A percentile compares a stretch with the other conserved stretches of the same genome.
Conservation (phyloP, 2,113 vertebrate genomes). For the Microtus montanus region DNA sequence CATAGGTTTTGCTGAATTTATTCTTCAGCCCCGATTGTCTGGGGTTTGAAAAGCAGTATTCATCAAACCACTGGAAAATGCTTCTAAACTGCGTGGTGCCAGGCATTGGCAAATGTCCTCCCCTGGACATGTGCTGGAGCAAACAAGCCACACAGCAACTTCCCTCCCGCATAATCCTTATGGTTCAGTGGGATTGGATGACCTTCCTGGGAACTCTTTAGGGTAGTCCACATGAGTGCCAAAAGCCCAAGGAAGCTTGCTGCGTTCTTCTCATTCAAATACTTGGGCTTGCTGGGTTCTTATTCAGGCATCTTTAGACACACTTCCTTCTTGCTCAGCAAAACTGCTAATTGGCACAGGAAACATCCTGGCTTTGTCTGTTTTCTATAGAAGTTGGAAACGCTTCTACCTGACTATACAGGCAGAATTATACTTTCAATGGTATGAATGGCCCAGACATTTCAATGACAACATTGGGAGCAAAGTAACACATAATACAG, state of each 20-base stretch:
- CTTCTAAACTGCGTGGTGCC: slow-evolving; percentile 61
- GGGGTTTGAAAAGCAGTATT: slow-evolving; percentile 70
- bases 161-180: slow-evolving; percentile 57
- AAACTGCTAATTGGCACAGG: slow-evolving; percentile 84
- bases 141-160: slow-evolving; percentile 56
- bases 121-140: slow-evolving; percentile 61
- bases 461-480: slow-evolving; percentile 77
- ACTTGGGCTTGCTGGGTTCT: slow-evolving; percentile 66
- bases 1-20: neutral
- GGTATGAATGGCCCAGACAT: slow-evolving; percentile 78
- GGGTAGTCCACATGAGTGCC: slow-evolving; percentile 60
- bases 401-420: slow-evolving; percentile 80
- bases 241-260: slow-evolving; percentile 74
- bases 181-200: slow-evolving; percentile 61
- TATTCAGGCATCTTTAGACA: slow-evolving; percentile 81
- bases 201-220: slow-evolving; percentile 80
- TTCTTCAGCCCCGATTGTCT: slow-evolving; percentile 63
- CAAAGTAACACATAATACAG: slow-evolving; percentile 77
- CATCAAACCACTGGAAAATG: slow-evolving; percentile 74
- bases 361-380: slow-evolving; percentile 82
- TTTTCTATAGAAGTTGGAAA: slow-evolving; percentile 80
- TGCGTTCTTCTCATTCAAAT: slow-evolving; percentile 79
- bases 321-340: slow-evolving; percentile 80
- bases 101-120: slow-evolving; percentile 66
- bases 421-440: slow-evolving; percentile 76